Evolutionary conservation across 2,888 invertebrate species (phyloP), one percentile per base, ranked within the genome.

Genomic region (Nesidiocoris tenuis): DNA sequence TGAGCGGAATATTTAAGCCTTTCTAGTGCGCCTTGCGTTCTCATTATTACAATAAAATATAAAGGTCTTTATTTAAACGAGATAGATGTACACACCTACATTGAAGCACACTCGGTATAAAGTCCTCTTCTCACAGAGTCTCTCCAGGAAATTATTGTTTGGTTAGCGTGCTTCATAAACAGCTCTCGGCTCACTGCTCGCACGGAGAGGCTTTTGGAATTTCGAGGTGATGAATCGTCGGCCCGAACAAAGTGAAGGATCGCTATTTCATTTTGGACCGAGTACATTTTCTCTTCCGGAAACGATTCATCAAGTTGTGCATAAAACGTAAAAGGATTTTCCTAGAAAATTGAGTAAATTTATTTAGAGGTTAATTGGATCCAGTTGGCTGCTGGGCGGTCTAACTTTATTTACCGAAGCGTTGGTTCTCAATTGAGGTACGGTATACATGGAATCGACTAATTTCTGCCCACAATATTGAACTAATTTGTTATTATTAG

Each of bases 31-130:
- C 59, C 39, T 70, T 12, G 23, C 59, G 9, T 63, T 63, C 70
- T 70, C 70, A 70, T 70, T 70, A 70, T 70, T 19, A 70, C 70
- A 70, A 70, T 70, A 70, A 59, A 54, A 57, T 57, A 57, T 70
- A 59, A 59, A 70, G 59, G 70, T 9, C 70, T 24, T 70, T 59
- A 70, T 70, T 59, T 59, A 59, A 70, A 70, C 70, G 67, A 56
- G 67, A 21, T 3, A 39, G 39, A 12, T 39, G 39, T 39, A 7
- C 39, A 39, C 3, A 39, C 39, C 39, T 39, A 39, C 39, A 39
- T 39, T 7, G 12, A 39, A 39, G 39, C 39, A 39, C 39, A 3
- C 39, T 39, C 12, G 5, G 39, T 39, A 7, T 39, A n/a, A n/a
- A n/a, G n/a, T n/a, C n/a, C n/a, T n/a, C n/a, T n/a, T n/a, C n/a